Conservation (phyloP, 2,113 vertebrate genomes). For the Clarias batrachus region DNA sequence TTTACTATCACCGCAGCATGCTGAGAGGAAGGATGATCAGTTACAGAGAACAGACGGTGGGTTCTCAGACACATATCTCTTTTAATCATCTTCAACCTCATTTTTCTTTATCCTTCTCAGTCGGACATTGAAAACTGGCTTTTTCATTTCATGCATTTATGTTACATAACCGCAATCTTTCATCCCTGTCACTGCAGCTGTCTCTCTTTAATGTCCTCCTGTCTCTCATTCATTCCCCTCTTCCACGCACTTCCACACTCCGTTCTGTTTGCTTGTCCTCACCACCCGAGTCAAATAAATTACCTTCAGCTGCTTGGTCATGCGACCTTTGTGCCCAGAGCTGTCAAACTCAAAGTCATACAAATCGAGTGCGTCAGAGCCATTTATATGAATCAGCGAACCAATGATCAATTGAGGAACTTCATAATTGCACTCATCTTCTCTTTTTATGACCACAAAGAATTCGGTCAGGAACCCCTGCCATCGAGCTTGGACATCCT, state of each 20-base stretch:
- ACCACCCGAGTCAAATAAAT: slow-evolving; percentile 66
- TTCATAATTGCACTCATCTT: slow-evolving; percentile 64
- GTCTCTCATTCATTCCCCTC: slow-evolving; percentile 4
- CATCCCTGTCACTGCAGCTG: slow-evolving; percentile 33
- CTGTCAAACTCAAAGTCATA: slow-evolving; percentile 31
- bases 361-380: slow-evolving; percentile 60
- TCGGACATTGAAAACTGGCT: background rate
- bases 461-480: slow-evolving; percentile 46
- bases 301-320: slow-evolving; percentile 58
- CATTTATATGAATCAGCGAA: slow-evolving; percentile 67
- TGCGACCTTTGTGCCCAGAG: slow-evolving; percentile 34
- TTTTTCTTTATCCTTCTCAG: slow-evolving; percentile 6
- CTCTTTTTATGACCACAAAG: slow-evolving; percentile 61
- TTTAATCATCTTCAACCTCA: slow-evolving; percentile 19
- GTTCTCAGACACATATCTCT: slow-evolving; percentile 17
- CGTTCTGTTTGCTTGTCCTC: slow-evolving; percentile 58
- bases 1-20: slow-evolving; percentile 10
- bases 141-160: background rate
- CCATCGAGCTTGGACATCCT: slow-evolving; percentile 12
- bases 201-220: slow-evolving; percentile 6
- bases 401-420: slow-evolving; percentile 63
- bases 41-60: slow-evolving; percentile 18
- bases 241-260: background rate
- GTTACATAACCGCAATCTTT: slow-evolving; percentile 1
- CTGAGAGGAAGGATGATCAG: slow-evolving; percentile 25